Percentiles rank a stretch among this genome's conserved stretches.
phyloP scores from a whole-genome alignment of 2,888 invertebrate species.

The Ceriagrion tenellum region DNA sequence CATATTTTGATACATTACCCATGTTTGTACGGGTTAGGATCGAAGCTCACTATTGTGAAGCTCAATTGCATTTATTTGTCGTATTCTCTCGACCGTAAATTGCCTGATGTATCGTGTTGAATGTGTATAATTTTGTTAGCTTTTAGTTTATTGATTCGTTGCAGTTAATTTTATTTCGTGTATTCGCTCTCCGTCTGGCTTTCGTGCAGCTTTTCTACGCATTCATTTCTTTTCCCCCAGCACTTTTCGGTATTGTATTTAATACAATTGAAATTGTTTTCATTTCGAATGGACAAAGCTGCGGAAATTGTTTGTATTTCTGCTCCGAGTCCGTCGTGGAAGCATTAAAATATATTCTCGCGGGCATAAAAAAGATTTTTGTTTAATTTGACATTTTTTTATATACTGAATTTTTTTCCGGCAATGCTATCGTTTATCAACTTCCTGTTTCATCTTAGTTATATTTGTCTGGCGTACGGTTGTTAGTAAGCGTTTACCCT shows the following conservation, averaged over 20 bases:
- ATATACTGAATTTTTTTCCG: not conserved
- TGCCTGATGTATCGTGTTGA: slow-evolving; percentile 65
- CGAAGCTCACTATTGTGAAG: slow-evolving; percentile 56
- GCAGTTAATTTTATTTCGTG: slow-evolving; percentile 39
- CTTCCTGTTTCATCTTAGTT: not conserved
- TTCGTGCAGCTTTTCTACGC: not conserved
- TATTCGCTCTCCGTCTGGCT: not conserved
- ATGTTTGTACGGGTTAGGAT: slow-evolving; percentile 50
- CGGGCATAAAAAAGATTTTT: not conserved
- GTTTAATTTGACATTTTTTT: not conserved
- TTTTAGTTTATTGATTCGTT: slow-evolving; percentile 62
- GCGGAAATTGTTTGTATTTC: slow-evolving; percentile 12
- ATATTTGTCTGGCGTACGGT: too few relatives aligned
- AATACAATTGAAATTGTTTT: slow-evolving; percentile 26
- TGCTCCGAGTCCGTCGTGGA: not conserved
- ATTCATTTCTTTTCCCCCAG: slow-evolving; percentile 38
- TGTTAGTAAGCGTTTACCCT: too few relatives aligned
- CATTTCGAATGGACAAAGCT: slow-evolving; percentile 19
- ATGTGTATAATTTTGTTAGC: slow-evolving; percentile 66
- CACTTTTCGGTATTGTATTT: not conserved
- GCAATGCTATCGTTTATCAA: not conserved
- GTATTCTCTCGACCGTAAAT: slow-evolving; percentile 59
- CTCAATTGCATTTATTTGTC: slow-evolving; percentile 66
- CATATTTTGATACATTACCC: slow-evolving; percentile 66
- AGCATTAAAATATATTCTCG: slow-evolving; percentile 11